Percentiles rank a stretch among this genome's conserved stretches.
Conservation (phyloP, 2,113 vertebrate species). For the Xenopus borealis region DNA sequence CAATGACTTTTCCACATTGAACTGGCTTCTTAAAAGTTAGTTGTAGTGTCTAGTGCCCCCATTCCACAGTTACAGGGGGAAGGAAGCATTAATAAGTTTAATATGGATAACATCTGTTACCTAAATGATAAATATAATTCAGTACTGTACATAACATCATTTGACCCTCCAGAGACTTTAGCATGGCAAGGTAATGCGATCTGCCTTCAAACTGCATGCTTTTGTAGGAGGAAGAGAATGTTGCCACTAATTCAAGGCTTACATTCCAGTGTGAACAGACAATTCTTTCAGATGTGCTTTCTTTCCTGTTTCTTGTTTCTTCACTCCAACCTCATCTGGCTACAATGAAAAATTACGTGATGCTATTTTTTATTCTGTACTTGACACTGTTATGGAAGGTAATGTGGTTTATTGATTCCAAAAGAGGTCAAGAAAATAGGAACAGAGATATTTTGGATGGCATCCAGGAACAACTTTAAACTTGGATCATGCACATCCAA, state of each 20-base stretch:
- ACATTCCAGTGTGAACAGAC: constrained; percentile 69
- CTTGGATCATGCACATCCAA: constrained; percentile 50
- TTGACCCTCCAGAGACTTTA: constrained; percentile 67
- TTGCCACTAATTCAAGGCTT: constrained; percentile 65
- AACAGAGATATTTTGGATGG: constrained; percentile 65
- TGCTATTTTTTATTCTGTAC: constrained; percentile 68
- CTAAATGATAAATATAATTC: constrained; percentile 65
- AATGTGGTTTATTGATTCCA: constrained; percentile 64
- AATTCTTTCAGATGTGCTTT: constrained; percentile 70
- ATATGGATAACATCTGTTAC: constrained; percentile 84
- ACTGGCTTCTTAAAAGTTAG: too few relatives aligned
- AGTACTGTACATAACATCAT: neutral
- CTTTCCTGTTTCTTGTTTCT: constrained; percentile 69
- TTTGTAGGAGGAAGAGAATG: constrained; percentile 49
- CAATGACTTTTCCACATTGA: too few relatives aligned
- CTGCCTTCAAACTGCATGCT: constrained; percentile 72
- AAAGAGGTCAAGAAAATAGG: constrained; percentile 64
- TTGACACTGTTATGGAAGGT: constrained; percentile 69
- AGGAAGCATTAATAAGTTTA: neutral
- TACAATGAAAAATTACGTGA: constrained; percentile 71
- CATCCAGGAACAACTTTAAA: constrained; percentile 69
- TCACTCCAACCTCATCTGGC: constrained; percentile 73
- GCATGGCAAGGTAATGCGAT: constrained; percentile 75
- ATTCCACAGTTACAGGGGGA: too few relatives aligned
- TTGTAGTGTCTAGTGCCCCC: too few relatives aligned